Evolutionary conservation across 2,888 invertebrate genomes (phyloP).

Genomic region (Elgonia sp.): DNA sequence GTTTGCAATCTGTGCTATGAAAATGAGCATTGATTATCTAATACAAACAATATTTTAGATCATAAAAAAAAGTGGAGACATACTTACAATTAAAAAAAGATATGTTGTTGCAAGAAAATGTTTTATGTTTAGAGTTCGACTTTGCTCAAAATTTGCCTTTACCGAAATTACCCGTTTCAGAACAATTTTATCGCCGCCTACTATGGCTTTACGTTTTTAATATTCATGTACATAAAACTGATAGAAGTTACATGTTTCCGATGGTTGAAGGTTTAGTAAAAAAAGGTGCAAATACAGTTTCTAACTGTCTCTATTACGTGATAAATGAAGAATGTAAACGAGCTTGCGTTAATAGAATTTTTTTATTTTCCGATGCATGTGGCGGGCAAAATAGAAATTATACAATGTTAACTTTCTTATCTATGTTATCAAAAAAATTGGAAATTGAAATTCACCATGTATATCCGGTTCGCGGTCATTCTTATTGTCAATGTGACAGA

Average conservation of each 20-base stretch:
- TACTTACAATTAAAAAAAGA: background rate
- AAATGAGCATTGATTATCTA: background rate
- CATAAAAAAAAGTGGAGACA: background rate
- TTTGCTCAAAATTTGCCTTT: slow-evolving; percentile 3
- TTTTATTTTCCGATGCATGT: slow-evolving; percentile 8
- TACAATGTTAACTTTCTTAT: background rate
- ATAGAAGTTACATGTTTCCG: slow-evolving; percentile 22
- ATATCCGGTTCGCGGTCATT: slow-evolving; percentile 1
- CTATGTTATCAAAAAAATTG: background rate
- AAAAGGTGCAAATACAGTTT: background rate
- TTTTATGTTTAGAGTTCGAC: background rate
- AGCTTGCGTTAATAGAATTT: background rate
- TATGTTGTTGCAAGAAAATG: slow-evolving; percentile 2
- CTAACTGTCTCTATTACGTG: background rate
- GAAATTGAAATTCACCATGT: background rate
- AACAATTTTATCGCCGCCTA: background rate
- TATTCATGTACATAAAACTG: background rate
- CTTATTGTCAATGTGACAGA: slow-evolving; percentile 51
- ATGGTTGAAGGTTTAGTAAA: background rate
- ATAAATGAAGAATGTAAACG: background rate
- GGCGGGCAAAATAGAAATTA: slow-evolving; percentile 18
- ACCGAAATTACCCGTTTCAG: slow-evolving; percentile 8
- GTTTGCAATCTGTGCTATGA: slow-evolving; percentile 50
- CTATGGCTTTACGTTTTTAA: slow-evolving; percentile 3
- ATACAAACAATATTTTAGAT: slow-evolving; percentile 9